These are phyloP conservation scores for Flexamia atlantica DNA, from an alignment of 2,888 invertebrate genomes.

Conservation along the genomic window DNA sequence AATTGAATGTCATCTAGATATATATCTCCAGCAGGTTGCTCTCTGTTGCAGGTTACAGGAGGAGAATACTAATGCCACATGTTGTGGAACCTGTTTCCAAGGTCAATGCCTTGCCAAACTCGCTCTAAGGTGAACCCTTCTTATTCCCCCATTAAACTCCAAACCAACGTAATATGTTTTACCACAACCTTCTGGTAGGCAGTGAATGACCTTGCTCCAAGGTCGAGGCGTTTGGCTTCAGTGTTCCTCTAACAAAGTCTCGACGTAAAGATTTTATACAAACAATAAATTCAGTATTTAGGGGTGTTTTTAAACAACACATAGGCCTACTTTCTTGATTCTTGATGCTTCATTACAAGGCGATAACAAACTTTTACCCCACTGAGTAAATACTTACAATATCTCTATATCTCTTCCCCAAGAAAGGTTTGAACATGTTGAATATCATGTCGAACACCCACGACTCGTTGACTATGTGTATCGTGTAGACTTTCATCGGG, in stretches of 20 bases:
- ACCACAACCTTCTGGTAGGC: background rate
- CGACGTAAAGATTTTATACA: no score
- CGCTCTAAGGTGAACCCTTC: background rate
- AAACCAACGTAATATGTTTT: background rate
- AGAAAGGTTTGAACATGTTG: constrained; percentile 86
- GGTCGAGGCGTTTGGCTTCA: no score
- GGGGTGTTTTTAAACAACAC: no score
- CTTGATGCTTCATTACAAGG: no score
- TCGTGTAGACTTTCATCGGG: constrained; percentile 84
- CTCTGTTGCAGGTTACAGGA: background rate
- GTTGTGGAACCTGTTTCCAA: constrained; percentile 17
- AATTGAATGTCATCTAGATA: background rate
- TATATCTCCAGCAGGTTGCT: background rate
- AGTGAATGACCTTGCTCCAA: no score
- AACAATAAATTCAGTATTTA: no score
- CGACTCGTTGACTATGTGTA: constrained; percentile 89
- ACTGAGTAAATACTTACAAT: constrained; percentile 68
- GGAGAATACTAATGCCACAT: background rate
- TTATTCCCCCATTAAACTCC: background rate
- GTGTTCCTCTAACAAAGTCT: no score
- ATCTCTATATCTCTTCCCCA: constrained; percentile 75
- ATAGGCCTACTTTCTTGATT: no score
- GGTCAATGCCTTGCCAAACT: background rate
- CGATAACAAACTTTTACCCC: no score
- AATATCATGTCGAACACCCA: constrained; percentile 90